These are phyloP conservation scores for Brachypteracias leptosomus DNA, from an alignment of 2,113 vertebrate genomes.

Conservation along the genomic window DNA sequence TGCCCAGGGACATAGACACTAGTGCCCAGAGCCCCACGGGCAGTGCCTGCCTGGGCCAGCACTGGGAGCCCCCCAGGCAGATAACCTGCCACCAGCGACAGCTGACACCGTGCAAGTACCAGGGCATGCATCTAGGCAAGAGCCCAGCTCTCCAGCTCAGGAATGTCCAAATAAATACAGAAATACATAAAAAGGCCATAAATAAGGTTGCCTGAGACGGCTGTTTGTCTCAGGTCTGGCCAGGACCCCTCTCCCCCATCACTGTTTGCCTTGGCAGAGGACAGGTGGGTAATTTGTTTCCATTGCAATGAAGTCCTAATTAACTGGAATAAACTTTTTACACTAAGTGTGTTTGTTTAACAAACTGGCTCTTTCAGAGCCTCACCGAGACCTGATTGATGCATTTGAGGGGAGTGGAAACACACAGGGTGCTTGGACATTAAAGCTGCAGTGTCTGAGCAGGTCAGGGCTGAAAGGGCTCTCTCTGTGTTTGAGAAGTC, in stretches of 20 bases:
- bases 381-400: constrained; percentile 71
- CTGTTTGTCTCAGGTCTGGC: constrained; percentile 51
- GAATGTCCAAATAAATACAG: constrained; percentile 67
- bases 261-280: constrained; percentile 74
- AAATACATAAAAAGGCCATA: constrained; percentile 66
- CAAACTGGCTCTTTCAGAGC: constrained; percentile 78
- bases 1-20: not conserved
- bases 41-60: fast-evolving
- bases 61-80: not conserved
- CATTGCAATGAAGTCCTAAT: constrained; percentile 78
- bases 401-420: constrained; percentile 69
- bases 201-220: constrained; percentile 66
- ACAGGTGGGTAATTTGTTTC: constrained; percentile 75
- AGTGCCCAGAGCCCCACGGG: fast-evolving
- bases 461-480: constrained; percentile 55
- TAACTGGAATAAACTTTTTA: constrained; percentile 80
- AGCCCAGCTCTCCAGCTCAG: constrained; percentile 43
- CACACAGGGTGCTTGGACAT: constrained; percentile 45
- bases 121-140: not conserved
- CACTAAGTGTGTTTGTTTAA: constrained; percentile 79
- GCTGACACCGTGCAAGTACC: not conserved
- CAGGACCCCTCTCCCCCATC: constrained; percentile 27
- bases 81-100: not conserved
- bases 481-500: constrained; percentile 69
- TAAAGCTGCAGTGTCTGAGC: constrained; percentile 71